Conservation (phyloP, 2,797 vertebrate species). For the Xenops minutus region DNA sequence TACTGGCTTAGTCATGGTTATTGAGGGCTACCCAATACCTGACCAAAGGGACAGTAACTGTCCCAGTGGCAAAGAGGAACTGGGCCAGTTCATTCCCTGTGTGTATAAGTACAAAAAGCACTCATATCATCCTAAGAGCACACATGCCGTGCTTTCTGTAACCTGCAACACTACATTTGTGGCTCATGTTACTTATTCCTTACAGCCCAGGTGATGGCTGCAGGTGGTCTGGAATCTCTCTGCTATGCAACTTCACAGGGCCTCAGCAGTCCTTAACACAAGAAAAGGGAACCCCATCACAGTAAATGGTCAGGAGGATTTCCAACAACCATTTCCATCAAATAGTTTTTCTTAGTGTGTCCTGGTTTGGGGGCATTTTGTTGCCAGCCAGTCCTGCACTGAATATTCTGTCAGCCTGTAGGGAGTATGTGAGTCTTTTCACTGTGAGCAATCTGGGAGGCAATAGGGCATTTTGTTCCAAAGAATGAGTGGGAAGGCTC, state of each 20-base stretch:
- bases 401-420: background rate
- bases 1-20: background rate
- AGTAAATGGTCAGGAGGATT: background rate
- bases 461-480: background rate
- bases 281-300: background rate
- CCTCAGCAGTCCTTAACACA: background rate
- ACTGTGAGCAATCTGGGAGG: background rate
- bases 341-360: background rate
- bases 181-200: background rate
- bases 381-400: background rate
- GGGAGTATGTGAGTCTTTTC: background rate
- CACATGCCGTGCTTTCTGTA: background rate
- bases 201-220: background rate
- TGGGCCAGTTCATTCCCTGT: background rate
- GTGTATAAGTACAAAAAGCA: background rate
- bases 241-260: background rate
- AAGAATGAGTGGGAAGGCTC: background rate
- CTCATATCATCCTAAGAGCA: background rate
- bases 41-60: background rate
- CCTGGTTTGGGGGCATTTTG: background rate
- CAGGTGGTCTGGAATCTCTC: background rate
- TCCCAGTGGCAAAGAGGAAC: background rate
- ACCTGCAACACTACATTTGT: background rate
- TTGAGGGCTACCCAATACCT: background rate
- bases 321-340: background rate